phyloP scores from a whole-genome alignment of 2,113 vertebrate species.

The Anhinga rufa region DNA sequence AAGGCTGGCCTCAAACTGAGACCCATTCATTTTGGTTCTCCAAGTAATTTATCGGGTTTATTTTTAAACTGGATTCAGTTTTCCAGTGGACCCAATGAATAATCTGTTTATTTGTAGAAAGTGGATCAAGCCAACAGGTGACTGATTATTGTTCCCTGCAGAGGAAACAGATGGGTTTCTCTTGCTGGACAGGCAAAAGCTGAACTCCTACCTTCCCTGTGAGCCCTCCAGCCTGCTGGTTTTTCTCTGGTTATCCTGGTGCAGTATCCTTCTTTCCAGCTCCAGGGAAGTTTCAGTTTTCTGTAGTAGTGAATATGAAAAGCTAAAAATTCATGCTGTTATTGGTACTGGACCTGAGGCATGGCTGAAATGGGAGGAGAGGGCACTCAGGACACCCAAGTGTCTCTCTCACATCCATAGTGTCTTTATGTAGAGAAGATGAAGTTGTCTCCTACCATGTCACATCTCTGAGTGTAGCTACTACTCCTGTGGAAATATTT shows the following conservation, averaged over 20 bases:
- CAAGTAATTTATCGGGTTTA: neutral
- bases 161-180: neutral
- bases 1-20: neutral
- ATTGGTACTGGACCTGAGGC: neutral
- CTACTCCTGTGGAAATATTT: neutral
- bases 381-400: neutral
- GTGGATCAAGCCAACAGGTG: neutral
- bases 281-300: neutral
- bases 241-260: neutral
- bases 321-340: neutral
- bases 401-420: neutral
- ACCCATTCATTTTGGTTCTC: accelerated
- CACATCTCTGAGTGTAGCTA: neutral
- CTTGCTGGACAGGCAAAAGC: neutral
- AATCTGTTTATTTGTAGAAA: neutral
- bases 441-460: neutral
- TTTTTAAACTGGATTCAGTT: neutral
- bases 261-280: neutral
- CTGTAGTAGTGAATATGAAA: accelerated
- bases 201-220: accelerated
- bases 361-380: accelerated
- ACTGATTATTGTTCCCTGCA: neutral
- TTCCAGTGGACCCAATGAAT: neutral
- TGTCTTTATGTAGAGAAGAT: neutral
- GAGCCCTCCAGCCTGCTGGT: neutral